Conservation (phyloP, 2,888 invertebrate species). For the Andrena hattorfiana region DNA sequence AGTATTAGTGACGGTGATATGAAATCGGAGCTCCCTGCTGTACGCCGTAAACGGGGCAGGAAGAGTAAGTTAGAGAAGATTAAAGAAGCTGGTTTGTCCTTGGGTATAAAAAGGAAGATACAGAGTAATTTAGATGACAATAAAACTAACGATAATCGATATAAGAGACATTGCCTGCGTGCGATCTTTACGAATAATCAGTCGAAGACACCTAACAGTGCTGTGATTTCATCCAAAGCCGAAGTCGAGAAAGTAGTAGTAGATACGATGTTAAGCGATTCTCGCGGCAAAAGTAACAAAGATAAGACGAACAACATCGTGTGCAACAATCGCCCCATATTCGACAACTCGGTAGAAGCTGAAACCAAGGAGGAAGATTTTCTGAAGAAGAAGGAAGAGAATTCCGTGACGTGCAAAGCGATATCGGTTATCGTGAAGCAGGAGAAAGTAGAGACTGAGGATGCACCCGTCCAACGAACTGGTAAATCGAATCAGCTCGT, state of each 20-base stretch:
- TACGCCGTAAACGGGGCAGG: slow-evolving; percentile 21
- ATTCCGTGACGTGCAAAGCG: neutral
- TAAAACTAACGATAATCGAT: neutral
- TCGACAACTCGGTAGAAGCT: neutral
- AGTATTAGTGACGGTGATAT: neutral
- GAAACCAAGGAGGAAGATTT: neutral
- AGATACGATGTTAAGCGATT: neutral
- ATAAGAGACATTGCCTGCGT: slow-evolving; percentile 3
- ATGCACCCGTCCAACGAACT: neutral
- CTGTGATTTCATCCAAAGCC: neutral
- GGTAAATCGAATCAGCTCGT: slow-evolving; percentile 51
- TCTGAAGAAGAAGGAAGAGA: neutral
- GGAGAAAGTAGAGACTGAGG: slow-evolving; percentile 48
- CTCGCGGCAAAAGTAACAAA: neutral
- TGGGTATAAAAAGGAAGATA: neutral
- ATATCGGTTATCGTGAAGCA: slow-evolving; percentile 57
- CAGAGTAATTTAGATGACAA: neutral
- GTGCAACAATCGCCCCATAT: neutral
- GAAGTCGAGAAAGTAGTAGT: neutral
- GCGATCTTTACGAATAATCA: slow-evolving; percentile 11
- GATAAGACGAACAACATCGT: neutral
- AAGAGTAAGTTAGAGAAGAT: slow-evolving; percentile 22
- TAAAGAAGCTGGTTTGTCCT: neutral
- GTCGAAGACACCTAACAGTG: neutral
- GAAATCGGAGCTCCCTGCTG: neutral